Percentiles rank a stretch among this genome's conserved stretches.
These are phyloP conservation scores for Diplogasteroides magnus DNA, from an alignment of 1,140 invertebrate genomes.

Conservation along the genomic window DNA sequence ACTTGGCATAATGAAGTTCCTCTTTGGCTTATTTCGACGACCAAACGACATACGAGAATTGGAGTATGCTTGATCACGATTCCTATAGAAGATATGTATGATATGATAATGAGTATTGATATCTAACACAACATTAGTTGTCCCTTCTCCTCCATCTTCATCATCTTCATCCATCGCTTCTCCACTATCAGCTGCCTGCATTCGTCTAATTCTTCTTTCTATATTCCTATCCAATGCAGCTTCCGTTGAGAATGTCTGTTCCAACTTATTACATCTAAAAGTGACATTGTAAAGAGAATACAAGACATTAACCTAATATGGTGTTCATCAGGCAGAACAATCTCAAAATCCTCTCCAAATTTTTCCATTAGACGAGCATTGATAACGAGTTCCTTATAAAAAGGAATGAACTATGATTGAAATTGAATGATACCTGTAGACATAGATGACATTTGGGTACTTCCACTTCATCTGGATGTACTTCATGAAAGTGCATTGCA, in stretches of 20 bases:
- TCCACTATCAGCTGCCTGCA: not conserved
- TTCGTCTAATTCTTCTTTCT: constrained; percentile 11
- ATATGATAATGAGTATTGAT: constrained; percentile 14
- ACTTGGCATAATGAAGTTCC: constrained; percentile 35
- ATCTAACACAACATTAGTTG: not conserved
- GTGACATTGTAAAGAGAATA: too few species aligned
- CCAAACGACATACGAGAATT: constrained; percentile 53
- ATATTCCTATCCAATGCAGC: constrained; percentile 41
- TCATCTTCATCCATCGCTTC: constrained; percentile 6
- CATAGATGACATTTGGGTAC: constrained; percentile 53
- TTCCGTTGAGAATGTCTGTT: constrained; percentile 35
- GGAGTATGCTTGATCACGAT: constrained; percentile 26
- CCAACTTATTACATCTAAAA: constrained; percentile 40
- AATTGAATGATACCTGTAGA: too few species aligned
- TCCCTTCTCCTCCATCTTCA: not conserved
- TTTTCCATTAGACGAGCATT: constrained; percentile 52
- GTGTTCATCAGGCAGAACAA: constrained; percentile 49
- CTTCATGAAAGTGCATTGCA: constrained; percentile 53
- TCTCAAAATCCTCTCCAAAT: constrained; percentile 49
- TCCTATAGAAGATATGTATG: too few species aligned
- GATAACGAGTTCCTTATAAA: constrained; percentile 45
- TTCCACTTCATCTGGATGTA: constrained; percentile 52
- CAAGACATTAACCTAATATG: constrained; percentile 30
- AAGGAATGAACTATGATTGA: too few species aligned
- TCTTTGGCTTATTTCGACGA: constrained; percentile 28